Percentiles rank a stretch among this genome's conserved stretches.
Evolutionary conservation across 2,888 invertebrate genomes (phyloP).

Genomic region (Andrena bicolor): DNA sequence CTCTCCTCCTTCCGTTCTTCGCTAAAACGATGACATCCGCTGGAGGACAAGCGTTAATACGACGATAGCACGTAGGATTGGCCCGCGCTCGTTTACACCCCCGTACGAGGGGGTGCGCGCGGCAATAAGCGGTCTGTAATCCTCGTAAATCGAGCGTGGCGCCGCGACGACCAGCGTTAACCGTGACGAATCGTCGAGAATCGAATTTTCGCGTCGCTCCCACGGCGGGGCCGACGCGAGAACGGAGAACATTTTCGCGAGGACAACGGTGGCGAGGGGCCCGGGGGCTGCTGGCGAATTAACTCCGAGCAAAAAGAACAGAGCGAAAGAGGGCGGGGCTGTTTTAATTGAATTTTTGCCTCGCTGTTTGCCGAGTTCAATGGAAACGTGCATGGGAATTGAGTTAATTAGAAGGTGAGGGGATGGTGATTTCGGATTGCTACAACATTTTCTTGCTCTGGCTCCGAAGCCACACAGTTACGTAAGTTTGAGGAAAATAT

Average conservation of each 20-base stretch:
- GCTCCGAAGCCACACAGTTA: not conserved
- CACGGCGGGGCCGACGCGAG: not conserved
- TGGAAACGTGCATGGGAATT: constrained; percentile 20
- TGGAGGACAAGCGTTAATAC: constrained; percentile 25
- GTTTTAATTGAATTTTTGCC: constrained; percentile 44
- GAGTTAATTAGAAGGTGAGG: constrained; percentile 17
- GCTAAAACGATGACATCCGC: constrained; percentile 9
- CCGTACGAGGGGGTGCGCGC: not conserved
- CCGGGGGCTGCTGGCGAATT: not conserved
- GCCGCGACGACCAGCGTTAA: constrained; percentile 53
- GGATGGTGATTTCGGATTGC: constrained; percentile 17
- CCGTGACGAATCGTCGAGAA: constrained; percentile 58
- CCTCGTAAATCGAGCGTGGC: constrained; percentile 73
- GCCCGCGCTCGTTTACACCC: constrained; percentile 50
- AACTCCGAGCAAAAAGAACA: not conserved
- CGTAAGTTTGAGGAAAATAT: too few relatives aligned
- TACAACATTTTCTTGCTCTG: not conserved
- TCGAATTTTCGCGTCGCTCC: constrained; percentile 50
- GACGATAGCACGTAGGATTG: constrained; percentile 32
- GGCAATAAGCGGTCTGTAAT: constrained; percentile 70
- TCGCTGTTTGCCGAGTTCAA: constrained; percentile 9
- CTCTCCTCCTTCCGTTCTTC: constrained; percentile 2
- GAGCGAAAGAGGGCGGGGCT: not conserved
- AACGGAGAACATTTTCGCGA: not conserved
- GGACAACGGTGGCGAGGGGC: not conserved